Conservation (phyloP, 2,888 invertebrate species). For the Syrphus vitripennis region DNA sequence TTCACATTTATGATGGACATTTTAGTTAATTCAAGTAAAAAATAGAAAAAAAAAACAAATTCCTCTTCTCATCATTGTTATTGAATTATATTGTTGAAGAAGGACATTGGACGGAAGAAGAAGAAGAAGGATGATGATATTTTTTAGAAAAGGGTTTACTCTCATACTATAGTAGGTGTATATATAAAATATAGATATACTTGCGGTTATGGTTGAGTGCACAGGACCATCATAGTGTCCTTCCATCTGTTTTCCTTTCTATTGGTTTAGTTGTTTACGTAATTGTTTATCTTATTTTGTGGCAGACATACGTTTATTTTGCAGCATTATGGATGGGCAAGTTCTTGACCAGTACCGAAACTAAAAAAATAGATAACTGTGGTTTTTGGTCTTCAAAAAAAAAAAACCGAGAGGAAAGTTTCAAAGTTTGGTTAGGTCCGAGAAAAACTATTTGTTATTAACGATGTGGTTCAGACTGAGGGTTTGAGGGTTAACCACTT, state of each 20-base stretch:
- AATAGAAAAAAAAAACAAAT: background rate
- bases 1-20: conserved; percentile 19
- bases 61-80: conserved; percentile 41
- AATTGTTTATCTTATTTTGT: conserved; percentile 34
- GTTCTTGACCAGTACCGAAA: conserved; percentile 1
- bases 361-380: conserved; percentile 12
- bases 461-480: background rate
- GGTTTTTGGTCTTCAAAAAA: conserved; percentile 23
- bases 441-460: conserved; percentile 24
- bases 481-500: conserved; percentile 11
- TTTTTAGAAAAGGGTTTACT: conserved; percentile 24
- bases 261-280: conserved; percentile 2
- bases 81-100: conserved; percentile 36
- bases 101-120: conserved; percentile 1
- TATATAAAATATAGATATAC: background rate
- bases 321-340: background rate
- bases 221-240: conserved; percentile 36
- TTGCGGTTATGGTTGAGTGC: conserved; percentile 31
- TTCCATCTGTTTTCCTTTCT: conserved; percentile 8
- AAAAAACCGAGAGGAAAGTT: background rate
- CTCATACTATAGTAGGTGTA: too few relatives aligned
- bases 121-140: background rate
- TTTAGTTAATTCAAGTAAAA: conserved; percentile 30
- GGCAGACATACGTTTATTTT: background rate
- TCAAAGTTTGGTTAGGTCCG: background rate